Evolutionary conservation across 1,140 invertebrate species (phyloP).

Genomic region (Sitobion miscanthi): DNA sequence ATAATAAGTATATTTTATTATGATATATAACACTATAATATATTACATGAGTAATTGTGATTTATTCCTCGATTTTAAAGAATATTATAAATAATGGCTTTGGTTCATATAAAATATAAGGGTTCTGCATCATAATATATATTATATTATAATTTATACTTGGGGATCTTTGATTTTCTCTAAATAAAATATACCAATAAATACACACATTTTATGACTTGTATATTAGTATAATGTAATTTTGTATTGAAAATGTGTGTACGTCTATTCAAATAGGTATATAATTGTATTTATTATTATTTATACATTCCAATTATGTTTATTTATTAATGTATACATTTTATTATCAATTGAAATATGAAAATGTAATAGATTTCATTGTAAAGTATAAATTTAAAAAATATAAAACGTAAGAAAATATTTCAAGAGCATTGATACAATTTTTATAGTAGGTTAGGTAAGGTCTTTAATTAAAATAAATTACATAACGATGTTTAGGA

Average conservation of each 20-base stretch:
- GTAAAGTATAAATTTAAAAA: background rate
- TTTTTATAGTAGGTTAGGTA: too few species aligned
- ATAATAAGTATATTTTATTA: background rate
- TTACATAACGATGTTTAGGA: too few species aligned
- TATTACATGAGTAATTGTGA: background rate
- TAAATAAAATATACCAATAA: background rate
- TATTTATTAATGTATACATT: too few species aligned
- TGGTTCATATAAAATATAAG: background rate
- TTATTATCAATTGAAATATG: background rate
- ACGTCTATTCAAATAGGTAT: rapidly evolving
- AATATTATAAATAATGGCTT: constrained; percentile 2
- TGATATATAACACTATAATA: background rate
- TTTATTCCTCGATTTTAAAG: background rate
- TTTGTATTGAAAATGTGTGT: background rate
- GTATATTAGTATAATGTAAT: background rate
- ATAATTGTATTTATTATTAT: background rate
- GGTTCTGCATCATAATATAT: background rate
- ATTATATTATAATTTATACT: background rate
- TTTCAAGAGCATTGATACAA: background rate
- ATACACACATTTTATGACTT: background rate
- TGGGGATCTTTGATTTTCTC: background rate
- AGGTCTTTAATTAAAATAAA: background rate
- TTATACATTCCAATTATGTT: background rate
- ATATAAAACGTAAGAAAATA: background rate
- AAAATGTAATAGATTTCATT: background rate